phyloP scores from a whole-genome alignment of 2,797 vertebrate species.

The Enteromius mattozi region DNA sequence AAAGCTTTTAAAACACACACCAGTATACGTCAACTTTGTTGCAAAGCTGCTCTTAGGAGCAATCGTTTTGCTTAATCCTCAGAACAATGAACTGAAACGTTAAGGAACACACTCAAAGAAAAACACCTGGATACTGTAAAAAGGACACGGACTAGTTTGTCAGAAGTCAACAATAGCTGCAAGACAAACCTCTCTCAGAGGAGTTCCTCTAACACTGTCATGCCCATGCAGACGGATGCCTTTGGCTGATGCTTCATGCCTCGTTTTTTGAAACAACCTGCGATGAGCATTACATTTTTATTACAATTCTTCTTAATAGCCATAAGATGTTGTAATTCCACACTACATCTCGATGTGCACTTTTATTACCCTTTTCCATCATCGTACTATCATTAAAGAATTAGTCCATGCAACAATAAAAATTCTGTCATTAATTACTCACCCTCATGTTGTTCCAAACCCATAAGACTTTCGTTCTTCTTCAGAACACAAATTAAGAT shows the following conservation, averaged over 20 bases:
- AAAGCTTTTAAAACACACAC: constrained; percentile 3
- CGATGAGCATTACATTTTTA: background rate
- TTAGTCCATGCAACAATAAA: background rate
- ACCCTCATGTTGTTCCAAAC: background rate
- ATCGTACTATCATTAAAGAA: background rate
- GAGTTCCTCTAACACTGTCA: background rate
- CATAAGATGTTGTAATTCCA: background rate
- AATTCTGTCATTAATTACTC: background rate
- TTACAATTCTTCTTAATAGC: background rate
- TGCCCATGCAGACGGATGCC: background rate
- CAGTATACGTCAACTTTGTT: background rate
- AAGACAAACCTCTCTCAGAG: background rate
- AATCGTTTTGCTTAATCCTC: background rate
- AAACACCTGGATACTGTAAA: background rate
- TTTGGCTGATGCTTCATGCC: background rate
- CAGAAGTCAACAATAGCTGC: background rate
- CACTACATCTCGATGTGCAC: background rate
- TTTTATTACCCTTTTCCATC: background rate
- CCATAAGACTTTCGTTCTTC: background rate
- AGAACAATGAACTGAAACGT: constrained; percentile 15
- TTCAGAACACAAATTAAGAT: background rate
- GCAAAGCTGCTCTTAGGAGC: background rate
- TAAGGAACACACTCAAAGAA: background rate
- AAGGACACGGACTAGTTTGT: background rate
- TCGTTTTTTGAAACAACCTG: constrained; percentile 2